phyloP scores from a whole-genome alignment of 2,797 vertebrate genomes.

The Lindbergichthys nudifrons region DNA sequence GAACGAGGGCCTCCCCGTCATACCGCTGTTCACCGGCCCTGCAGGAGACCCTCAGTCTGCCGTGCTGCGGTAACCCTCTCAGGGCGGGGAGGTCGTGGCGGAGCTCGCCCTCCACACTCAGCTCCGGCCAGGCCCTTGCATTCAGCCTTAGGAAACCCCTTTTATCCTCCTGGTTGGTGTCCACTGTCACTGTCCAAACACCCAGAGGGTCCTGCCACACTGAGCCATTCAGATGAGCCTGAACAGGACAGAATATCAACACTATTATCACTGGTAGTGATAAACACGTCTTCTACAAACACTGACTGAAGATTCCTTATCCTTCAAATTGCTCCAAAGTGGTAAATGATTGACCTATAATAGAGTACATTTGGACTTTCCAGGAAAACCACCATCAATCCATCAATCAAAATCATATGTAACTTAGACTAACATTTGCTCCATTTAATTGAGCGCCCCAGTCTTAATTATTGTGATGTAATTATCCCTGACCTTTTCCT shows the following conservation, averaged over 20 bases:
- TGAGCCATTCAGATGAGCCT: conserved; percentile 80
- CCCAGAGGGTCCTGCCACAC: conserved; percentile 70
- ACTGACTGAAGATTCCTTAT: neutral
- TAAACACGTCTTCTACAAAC: neutral
- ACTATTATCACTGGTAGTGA: neutral
- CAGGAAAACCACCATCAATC: neutral
- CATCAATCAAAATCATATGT: neutral
- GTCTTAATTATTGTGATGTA: neutral
- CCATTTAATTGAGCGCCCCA: neutral
- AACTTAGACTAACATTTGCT: neutral
- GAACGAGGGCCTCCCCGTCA: conserved; percentile 65
- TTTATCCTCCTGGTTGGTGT: conserved; percentile 61
- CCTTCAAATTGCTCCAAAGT: neutral
- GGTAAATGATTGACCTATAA: neutral
- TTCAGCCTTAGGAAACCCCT: conserved; percentile 71
- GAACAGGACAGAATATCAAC: conserved; percentile 54
- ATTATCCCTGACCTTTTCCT: neutral
- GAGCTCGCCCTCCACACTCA: conserved; percentile 76
- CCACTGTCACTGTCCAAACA: conserved; percentile 60
- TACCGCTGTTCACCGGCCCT: conserved; percentile 56
- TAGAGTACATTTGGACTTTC: neutral
- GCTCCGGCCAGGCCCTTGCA: conserved; percentile 67
- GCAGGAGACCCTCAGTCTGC: conserved; percentile 68
- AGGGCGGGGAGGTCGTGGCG: conserved; percentile 75
- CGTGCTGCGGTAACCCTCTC: conserved; percentile 68